phyloP scores from a whole-genome alignment of 2,797 vertebrate species.

The Luscinia luscinia region DNA sequence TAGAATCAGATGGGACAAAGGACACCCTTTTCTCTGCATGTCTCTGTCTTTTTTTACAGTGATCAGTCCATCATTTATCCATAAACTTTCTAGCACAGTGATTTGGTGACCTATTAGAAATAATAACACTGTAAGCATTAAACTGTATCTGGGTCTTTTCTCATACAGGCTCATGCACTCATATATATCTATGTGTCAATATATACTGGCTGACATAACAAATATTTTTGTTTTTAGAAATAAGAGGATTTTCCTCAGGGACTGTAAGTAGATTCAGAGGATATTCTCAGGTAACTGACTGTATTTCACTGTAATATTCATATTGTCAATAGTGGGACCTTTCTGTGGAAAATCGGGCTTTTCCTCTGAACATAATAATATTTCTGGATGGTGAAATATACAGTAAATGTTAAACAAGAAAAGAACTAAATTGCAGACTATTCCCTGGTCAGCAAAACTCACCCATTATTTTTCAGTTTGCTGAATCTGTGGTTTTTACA shows the following conservation, averaged over 20 bases:
- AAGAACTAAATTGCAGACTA: slow-evolving; percentile 68
- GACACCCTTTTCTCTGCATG: neutral
- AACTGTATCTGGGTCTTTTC: neutral
- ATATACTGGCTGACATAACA: slow-evolving; percentile 40
- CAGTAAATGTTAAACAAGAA: slow-evolving; percentile 68
- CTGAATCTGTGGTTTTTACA: slow-evolving; percentile 69
- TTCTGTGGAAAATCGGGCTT: slow-evolving; percentile 49
- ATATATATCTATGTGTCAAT: neutral
- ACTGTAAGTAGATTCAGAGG: slow-evolving; percentile 58
- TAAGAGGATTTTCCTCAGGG: slow-evolving; percentile 49
- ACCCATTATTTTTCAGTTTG: slow-evolving; percentile 72
- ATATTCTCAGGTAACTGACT: slow-evolving; percentile 31
- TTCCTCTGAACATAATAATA: slow-evolving; percentile 69
- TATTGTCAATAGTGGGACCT: slow-evolving; percentile 63
- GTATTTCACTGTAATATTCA: slow-evolving; percentile 65
- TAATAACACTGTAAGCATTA: neutral
- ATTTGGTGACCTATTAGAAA: neutral
- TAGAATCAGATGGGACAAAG: neutral
- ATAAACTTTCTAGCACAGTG: neutral
- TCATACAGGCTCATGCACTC: neutral
- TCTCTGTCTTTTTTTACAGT: neutral
- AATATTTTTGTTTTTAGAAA: slow-evolving; percentile 51
- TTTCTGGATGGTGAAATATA: slow-evolving; percentile 62
- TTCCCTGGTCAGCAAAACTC: slow-evolving; percentile 74
- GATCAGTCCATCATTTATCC: neutral